These are phyloP conservation scores for Chloroclysta siterata DNA, from an alignment of 2,888 invertebrate genomes.

Conservation along the genomic window DNA sequence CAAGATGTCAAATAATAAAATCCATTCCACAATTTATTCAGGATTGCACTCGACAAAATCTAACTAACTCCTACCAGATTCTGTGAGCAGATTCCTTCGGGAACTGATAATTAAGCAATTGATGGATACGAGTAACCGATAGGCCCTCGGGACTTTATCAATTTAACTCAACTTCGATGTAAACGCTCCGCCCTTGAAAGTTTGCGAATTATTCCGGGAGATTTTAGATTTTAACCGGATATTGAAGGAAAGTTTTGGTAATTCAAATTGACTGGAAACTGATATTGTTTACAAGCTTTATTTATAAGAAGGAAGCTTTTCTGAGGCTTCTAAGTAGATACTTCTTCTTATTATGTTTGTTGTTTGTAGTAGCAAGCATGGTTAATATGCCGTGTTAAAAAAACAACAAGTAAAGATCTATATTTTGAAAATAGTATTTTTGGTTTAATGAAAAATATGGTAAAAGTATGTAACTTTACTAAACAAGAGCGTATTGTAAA, in stretches of 20 bases:
- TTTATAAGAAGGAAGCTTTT: neutral
- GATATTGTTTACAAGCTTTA: neutral
- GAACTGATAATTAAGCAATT: slow-evolving; percentile 29
- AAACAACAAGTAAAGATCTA: too few species aligned
- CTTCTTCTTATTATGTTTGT: neutral
- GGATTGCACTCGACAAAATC: neutral
- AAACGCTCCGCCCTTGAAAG: slow-evolving; percentile 23
- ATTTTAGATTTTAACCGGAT: slow-evolving; percentile 27
- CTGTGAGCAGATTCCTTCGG: slow-evolving; percentile 7
- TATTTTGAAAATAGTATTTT: too few species aligned
- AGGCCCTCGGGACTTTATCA: slow-evolving; percentile 32
- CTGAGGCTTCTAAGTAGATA: neutral
- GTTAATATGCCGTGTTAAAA: too few species aligned
- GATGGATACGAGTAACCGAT: slow-evolving; percentile 34
- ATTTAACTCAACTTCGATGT: slow-evolving; percentile 26
- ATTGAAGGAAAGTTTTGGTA: slow-evolving; percentile 14
- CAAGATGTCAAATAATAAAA: slow-evolving; percentile 1
- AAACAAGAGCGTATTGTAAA: too few species aligned
- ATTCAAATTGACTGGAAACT: slow-evolving; percentile 8
- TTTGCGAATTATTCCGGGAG: slow-evolving; percentile 19
- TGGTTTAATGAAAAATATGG: too few species aligned
- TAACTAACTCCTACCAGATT: slow-evolving; percentile 19
- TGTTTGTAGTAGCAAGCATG: too few species aligned
- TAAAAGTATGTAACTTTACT: too few species aligned
- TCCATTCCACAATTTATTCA: neutral